Percentiles rank a stretch among this genome's conserved stretches.
phyloP scores from a whole-genome alignment of 2,888 invertebrate genomes.

The Calliphora vomitoria region DNA sequence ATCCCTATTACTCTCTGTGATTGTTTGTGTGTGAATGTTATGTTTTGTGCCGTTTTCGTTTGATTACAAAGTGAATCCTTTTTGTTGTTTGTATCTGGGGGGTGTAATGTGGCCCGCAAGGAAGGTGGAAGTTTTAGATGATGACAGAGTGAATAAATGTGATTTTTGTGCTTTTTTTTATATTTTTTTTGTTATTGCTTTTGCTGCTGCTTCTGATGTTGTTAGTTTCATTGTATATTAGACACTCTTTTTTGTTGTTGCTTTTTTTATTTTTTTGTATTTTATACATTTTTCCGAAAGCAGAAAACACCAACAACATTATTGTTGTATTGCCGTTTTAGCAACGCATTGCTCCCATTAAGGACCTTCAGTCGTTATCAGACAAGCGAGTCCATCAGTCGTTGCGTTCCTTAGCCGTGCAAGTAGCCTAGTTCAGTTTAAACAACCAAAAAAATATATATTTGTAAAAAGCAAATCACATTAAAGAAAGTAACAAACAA shows the following conservation, averaged over 20 bases:
- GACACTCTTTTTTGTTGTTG: slow-evolving; percentile 44
- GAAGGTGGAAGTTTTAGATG: slow-evolving; percentile 63
- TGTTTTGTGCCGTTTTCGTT: slow-evolving; percentile 26
- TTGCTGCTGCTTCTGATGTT: slow-evolving; percentile 39
- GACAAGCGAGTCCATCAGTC: slow-evolving; percentile 84
- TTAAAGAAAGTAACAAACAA: slow-evolving; percentile 48
- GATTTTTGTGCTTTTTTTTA: slow-evolving; percentile 56
- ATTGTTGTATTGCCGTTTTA: slow-evolving; percentile 62
- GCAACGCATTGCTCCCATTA: slow-evolving; percentile 78
- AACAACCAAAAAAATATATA: slow-evolving; percentile 63
- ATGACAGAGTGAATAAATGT: slow-evolving; percentile 68
- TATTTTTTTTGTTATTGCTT: slow-evolving; percentile 57
- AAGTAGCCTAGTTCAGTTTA: slow-evolving; percentile 81
- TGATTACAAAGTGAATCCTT: slow-evolving; percentile 67
- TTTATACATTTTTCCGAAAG: slow-evolving; percentile 1
- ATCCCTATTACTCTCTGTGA: slow-evolving; percentile 38
- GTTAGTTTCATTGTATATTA: slow-evolving; percentile 57
- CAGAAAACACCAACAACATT: slow-evolving; percentile 53
- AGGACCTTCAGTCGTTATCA: slow-evolving; percentile 84
- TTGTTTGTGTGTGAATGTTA: neutral
- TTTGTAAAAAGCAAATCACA: slow-evolving; percentile 57
- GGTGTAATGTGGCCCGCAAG: slow-evolving; percentile 59
- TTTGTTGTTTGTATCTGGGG: slow-evolving; percentile 57
- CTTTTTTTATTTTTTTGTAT: slow-evolving; percentile 13
- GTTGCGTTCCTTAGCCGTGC: slow-evolving; percentile 83